Conservation (phyloP, 2,113 vertebrate species). For the Anolis carolinensis region DNA sequence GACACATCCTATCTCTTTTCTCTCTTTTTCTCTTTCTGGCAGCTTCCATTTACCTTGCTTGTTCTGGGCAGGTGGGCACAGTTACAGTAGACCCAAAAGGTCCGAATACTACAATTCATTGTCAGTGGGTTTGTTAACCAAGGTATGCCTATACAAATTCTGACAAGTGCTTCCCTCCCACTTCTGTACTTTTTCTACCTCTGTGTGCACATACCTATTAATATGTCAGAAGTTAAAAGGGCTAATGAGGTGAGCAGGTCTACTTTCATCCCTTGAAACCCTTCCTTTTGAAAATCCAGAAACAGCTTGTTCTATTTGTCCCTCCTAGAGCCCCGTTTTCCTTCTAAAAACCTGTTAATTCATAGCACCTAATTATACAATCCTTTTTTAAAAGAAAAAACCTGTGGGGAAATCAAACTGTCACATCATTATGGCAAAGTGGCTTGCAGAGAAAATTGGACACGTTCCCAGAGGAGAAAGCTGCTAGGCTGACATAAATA, state of each 20-base stretch:
- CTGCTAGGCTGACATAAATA: background rate
- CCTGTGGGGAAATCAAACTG: slow-evolving; percentile 39
- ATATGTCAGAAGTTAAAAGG: slow-evolving; percentile 39
- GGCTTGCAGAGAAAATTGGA: background rate
- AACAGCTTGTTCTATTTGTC: background rate
- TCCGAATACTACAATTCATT: too few relatives aligned
- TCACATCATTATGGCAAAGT: slow-evolving; percentile 5
- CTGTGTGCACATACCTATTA: slow-evolving; percentile 39
- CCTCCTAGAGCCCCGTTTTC: background rate
- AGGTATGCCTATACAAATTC: too few relatives aligned
- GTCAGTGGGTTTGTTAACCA: too few relatives aligned
- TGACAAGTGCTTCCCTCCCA: background rate
- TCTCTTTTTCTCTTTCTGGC: too few relatives aligned
- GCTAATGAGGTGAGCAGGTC: slow-evolving; percentile 48
- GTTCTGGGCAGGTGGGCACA: too few relatives aligned
- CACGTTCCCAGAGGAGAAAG: slow-evolving; percentile 3
- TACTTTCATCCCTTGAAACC: slow-evolving; percentile 7
- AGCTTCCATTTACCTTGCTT: too few relatives aligned
- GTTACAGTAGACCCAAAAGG: too few relatives aligned
- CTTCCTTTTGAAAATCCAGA: background rate
- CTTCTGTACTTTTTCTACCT: slow-evolving; percentile 27
- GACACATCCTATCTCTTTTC: too few relatives aligned
- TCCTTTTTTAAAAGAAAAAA: background rate
- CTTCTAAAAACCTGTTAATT: background rate
- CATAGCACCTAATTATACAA: slow-evolving; percentile 31